Conservation (phyloP, 2,888 invertebrate species). For the Phalera bucephala region DNA sequence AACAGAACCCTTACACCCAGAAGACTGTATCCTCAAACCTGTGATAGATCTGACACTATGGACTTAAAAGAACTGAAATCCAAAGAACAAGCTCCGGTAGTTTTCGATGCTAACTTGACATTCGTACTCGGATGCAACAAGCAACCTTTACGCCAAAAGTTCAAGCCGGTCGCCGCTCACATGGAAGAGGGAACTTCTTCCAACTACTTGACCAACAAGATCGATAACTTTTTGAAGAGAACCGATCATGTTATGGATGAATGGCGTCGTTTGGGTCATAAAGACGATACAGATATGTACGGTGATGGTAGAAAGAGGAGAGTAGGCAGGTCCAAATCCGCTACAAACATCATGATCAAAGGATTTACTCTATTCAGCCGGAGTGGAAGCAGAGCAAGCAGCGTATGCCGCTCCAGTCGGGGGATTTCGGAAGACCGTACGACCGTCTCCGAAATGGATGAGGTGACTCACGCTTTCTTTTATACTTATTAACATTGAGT, state of each 20-base stretch:
- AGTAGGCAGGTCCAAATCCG: constrained; percentile 87
- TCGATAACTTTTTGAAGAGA: constrained; percentile 90
- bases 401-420: constrained; percentile 74
- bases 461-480: constrained; percentile 73
- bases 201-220: constrained; percentile 88
- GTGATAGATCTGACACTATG: constrained; percentile 66
- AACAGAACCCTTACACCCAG: constrained; percentile 83
- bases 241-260: constrained; percentile 96
- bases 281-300: constrained; percentile 74
- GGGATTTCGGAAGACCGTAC: constrained; percentile 85
- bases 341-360: constrained; percentile 92
- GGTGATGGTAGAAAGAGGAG: constrained; percentile 60
- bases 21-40: constrained; percentile 86
- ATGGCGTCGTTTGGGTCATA: constrained; percentile 89
- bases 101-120: constrained; percentile 91
- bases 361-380: constrained; percentile 88
- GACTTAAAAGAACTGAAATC: constrained; percentile 84
- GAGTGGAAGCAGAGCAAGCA: constrained; percentile 81
- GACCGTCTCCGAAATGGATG: constrained; percentile 85
- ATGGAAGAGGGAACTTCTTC: constrained; percentile 90
- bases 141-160: constrained; percentile 86
- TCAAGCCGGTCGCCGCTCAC: constrained; percentile 89
- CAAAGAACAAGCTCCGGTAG: constrained; percentile 89
- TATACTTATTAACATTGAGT: constrained; percentile 29
- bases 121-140: constrained; percentile 90